These are phyloP conservation scores for Neopelma chrysocephalum DNA, from an alignment of 2,797 vertebrate species.

Conservation along the genomic window DNA sequence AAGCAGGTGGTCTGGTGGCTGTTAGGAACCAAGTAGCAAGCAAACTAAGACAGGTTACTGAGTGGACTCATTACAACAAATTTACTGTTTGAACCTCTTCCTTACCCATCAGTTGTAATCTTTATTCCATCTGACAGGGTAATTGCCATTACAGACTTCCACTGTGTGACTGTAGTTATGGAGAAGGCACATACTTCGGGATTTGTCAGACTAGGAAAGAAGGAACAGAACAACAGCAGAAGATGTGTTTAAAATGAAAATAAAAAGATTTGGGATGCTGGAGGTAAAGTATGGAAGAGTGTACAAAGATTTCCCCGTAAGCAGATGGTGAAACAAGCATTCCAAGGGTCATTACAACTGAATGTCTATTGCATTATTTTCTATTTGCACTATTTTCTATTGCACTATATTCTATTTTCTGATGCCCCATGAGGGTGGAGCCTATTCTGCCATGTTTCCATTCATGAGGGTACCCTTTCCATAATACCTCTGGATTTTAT, in stretches of 20 bases:
- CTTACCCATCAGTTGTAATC: not conserved
- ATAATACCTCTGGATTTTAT: not conserved
- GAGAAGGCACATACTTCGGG: not conserved
- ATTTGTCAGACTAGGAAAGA: not conserved
- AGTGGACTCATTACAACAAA: not conserved
- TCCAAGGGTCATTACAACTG: not conserved
- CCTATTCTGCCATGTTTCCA: not conserved
- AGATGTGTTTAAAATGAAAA: not conserved
- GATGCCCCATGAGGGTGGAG: not conserved
- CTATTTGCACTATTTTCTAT: not conserved
- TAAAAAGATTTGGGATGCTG: not conserved
- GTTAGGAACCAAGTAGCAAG: not conserved
- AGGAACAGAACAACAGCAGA: not conserved
- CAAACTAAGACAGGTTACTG: not conserved
- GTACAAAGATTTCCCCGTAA: not conserved
- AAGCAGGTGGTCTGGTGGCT: slow-evolving; percentile 25
- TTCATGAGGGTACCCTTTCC: not conserved
- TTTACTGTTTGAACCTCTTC: not conserved
- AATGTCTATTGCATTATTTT: not conserved
- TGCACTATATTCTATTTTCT: not conserved
- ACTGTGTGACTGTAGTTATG: not conserved
- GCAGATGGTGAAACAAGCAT: not conserved
- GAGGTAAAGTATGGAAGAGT: not conserved
- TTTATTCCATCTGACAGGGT: slow-evolving; percentile 8
- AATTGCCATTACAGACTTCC: not conserved